These are phyloP conservation scores for Nyleta sp. DNA, from an alignment of 2,888 invertebrate species.

Conservation along the genomic window DNA sequence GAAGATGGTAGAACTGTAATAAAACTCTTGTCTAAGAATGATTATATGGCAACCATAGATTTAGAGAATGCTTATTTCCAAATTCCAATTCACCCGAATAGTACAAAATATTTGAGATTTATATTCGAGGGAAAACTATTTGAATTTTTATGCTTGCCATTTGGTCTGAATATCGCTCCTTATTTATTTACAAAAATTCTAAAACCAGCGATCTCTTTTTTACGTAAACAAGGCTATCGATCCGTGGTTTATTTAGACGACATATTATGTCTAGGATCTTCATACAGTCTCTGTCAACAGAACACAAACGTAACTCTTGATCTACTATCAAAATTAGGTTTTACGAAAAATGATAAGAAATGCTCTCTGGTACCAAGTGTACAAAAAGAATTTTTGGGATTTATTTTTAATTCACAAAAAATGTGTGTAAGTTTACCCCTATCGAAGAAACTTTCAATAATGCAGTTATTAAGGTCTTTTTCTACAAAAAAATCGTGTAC, in stretches of 20 bases:
- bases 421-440: too few relatives aligned
- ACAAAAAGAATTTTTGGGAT: too few relatives aligned
- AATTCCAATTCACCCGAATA: constrained; percentile 42
- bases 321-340: too few relatives aligned
- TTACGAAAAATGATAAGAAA: too few relatives aligned
- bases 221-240: constrained; percentile 30
- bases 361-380: too few relatives aligned
- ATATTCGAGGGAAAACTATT: constrained; percentile 44
- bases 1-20: constrained; percentile 50
- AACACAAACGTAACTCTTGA: too few relatives aligned
- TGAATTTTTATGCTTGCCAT: constrained; percentile 62
- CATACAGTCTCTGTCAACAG: too few relatives aligned
- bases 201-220: constrained; percentile 54
- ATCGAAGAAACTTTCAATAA: too few relatives aligned
- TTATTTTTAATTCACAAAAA: too few relatives aligned
- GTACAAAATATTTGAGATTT: constrained; percentile 60
- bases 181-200: constrained; percentile 62
- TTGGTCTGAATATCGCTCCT: constrained; percentile 58
- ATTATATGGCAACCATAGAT: constrained; percentile 56
- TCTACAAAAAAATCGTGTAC: not conserved
- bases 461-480: not conserved
- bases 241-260: constrained; percentile 63
- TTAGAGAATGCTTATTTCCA: constrained; percentile 64
- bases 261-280: constrained; percentile 44
- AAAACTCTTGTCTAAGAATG: constrained; percentile 23